Percentiles rank a stretch among this genome's conserved stretches.
phyloP scores from a whole-genome alignment of 1,140 invertebrate genomes.

The Zaprionus inermis region DNA sequence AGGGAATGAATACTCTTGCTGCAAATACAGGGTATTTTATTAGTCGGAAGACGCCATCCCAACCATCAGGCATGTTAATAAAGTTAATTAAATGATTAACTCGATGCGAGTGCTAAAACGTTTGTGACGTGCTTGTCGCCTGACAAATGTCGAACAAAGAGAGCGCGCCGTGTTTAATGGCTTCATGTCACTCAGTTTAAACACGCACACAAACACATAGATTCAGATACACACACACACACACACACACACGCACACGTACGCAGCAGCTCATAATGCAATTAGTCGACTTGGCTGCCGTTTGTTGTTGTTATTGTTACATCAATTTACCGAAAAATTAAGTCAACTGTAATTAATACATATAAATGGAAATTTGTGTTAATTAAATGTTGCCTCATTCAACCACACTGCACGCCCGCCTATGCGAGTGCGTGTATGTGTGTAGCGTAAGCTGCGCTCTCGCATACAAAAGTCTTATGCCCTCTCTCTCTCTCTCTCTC shows the following conservation, averaged over 20 bases:
- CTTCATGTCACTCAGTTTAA: slow-evolving; percentile 15
- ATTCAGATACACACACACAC: background rate
- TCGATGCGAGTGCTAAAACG: background rate
- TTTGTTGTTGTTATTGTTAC: slow-evolving; percentile 37
- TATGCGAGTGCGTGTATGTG: background rate
- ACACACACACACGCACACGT: too few species aligned
- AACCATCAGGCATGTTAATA: background rate
- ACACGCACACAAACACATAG: slow-evolving; percentile 16
- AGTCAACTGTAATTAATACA: slow-evolving; percentile 72
- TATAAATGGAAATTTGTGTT: slow-evolving; percentile 75
- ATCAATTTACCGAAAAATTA: slow-evolving; percentile 51
- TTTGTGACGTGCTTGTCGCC: slow-evolving; percentile 29
- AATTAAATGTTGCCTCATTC: slow-evolving; percentile 65
- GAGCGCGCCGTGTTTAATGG: background rate
- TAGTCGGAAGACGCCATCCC: too few species aligned
- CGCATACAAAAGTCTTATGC: background rate
- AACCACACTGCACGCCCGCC: background rate
- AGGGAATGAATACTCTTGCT: too few species aligned
- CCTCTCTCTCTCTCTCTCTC: background rate
- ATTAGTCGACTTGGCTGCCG: slow-evolving; percentile 15
- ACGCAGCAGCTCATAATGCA: slow-evolving; percentile 20
- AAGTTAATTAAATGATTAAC: slow-evolving; percentile 1
- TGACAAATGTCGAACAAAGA: background rate
- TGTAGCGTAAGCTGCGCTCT: background rate
- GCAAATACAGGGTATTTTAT: background rate